Conservation (phyloP, 1,140 invertebrate species). For the Holcopasites calliopsidis region DNA sequence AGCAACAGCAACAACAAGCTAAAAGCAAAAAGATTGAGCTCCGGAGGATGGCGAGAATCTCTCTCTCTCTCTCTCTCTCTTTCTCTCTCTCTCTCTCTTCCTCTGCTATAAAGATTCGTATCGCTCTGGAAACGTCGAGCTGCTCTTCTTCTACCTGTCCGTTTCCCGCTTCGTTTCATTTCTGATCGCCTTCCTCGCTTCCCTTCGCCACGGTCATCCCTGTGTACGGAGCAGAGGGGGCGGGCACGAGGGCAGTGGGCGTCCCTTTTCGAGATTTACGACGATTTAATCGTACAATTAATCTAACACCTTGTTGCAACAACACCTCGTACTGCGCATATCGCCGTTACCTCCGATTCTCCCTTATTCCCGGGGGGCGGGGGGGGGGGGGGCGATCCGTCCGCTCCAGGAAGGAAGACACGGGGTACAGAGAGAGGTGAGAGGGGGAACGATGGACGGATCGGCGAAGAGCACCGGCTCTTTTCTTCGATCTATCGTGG, state of each 20-base stretch:
- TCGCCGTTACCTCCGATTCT: slow-evolving; percentile 37
- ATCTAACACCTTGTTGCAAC: slow-evolving; percentile 79
- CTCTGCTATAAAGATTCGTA: slow-evolving; percentile 64
- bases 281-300: slow-evolving; percentile 79
- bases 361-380: neutral
- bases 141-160: slow-evolving; percentile 11
- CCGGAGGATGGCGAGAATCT: slow-evolving; percentile 53
- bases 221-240: slow-evolving; percentile 29
- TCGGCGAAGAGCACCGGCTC: slow-evolving; percentile 22
- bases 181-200: neutral
- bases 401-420: neutral
- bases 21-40: slow-evolving; percentile 21
- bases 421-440: neutral
- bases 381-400: neutral
- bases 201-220: slow-evolving; percentile 13
- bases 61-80: too few species aligned
- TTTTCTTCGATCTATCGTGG: slow-evolving; percentile 53
- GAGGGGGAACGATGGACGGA: slow-evolving; percentile 7
- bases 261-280: slow-evolving; percentile 76
- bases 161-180: too few species aligned
- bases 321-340: slow-evolving; percentile 69
- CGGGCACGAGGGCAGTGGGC: slow-evolving; percentile 63
- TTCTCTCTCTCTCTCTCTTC: too few species aligned
- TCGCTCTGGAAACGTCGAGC: slow-evolving; percentile 61
- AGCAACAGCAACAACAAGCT: neutral